These are phyloP conservation scores for Spea bombifrons DNA, from an alignment of 2,113 vertebrate genomes.

Conservation along the genomic window DNA sequence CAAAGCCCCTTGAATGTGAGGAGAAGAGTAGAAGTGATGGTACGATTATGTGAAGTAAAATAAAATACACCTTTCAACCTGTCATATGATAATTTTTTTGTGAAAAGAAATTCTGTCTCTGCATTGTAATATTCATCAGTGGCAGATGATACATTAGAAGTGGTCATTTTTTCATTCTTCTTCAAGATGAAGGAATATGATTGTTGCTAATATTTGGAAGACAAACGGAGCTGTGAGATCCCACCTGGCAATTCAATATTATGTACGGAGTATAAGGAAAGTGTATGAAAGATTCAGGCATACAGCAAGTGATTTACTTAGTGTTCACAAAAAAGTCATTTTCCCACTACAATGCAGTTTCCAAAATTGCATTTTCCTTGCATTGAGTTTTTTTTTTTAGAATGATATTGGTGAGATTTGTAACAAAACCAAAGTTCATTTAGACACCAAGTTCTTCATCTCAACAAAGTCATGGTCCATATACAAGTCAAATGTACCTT, in stretches of 20 bases:
- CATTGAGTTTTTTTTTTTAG: constrained; percentile 53
- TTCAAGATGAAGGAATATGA: no score
- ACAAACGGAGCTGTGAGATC: neutral
- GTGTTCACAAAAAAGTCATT: constrained; percentile 6
- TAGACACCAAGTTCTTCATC: constrained; percentile 66
- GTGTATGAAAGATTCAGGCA: neutral
- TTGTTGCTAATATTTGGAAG: neutral
- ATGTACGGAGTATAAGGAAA: neutral
- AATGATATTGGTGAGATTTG: constrained; percentile 70
- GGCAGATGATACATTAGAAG: neutral
- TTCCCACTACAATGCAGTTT: constrained; percentile 11
- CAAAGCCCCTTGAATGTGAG: no score
- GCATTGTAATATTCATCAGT: no score
- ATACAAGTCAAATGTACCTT: constrained; percentile 96
- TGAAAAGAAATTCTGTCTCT: no score
- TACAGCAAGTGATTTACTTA: neutral
- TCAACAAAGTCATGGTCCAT: constrained; percentile 75
- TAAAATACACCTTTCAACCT: no score
- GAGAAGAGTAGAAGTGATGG: no score
- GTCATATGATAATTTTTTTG: no score
- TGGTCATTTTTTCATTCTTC: no score
- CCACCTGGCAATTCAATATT: constrained; percentile 17
- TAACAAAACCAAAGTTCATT: constrained; percentile 76
- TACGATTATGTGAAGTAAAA: no score
- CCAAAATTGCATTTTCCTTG: constrained; percentile 32